Base-by-base conservation (phyloP, 2,888 invertebrate genomes). In the Melinaea marsaeus region DNA sequence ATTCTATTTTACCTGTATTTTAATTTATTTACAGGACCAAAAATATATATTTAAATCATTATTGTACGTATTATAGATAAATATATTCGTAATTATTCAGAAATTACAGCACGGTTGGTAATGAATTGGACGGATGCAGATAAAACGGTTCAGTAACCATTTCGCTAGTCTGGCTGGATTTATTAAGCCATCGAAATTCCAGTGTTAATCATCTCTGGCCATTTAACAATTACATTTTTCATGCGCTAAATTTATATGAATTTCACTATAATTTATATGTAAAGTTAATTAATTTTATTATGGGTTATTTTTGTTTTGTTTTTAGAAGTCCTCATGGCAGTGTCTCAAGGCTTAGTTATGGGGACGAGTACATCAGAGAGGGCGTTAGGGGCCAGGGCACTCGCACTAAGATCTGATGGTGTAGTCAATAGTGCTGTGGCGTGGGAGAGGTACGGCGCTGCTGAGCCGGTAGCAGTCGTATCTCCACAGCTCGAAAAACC, bases 281-380 rank as follows among this genome's bases (percentile, higher is more conserved):
- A n/a, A 34, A 9, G 22, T 55, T 54, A 58, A 33, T 5, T 47
- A 46, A 6, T n/a, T 5, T 54, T 37, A 55, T 60, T 55, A 47
- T 51, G 7, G 11, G 7, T 6, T 42, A 9, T 9, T 42, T 1
- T 9, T 42, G 1, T 11, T n/a, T 48, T 62, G 46, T 13, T 75
- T 73, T 22, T 87, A 95, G 95, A 94, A 68, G 88, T 95, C 61
- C 92, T 95, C 70, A 94, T 95, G 83, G 95, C 94, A 32, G 92
- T 96, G 66, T 93, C 95, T 34, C 93, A 94, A 83, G 94, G 95
- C 46, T 87, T 96, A 69, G 92, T 95, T 51, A 90, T 93, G 79
- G 88, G 90, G 11, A 74, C 81, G 2, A 84, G 80, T 72, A 73
- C 82, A 2, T 73, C 82, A 13, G 90, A 90, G 63, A 81, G 88